These are phyloP conservation scores for Dusona sp. DNA, from an alignment of 2,888 invertebrate genomes.

Conservation along the genomic window DNA sequence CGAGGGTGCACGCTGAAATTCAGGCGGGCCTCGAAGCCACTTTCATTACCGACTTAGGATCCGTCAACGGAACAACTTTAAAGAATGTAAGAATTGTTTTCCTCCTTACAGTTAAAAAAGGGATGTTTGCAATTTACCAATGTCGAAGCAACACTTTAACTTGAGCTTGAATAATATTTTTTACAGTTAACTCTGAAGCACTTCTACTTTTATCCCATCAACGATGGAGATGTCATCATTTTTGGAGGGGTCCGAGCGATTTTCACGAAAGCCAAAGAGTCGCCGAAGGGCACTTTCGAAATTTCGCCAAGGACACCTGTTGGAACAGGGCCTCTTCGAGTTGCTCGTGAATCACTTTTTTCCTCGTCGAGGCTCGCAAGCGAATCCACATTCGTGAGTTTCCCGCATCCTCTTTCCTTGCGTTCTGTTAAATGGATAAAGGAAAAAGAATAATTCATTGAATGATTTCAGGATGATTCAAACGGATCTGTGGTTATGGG, in stretches of 20 bases:
- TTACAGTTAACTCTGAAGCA: constrained; percentile 78
- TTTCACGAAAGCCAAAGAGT: constrained; percentile 65
- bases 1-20: constrained; percentile 86
- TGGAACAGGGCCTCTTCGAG: neutral
- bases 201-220: constrained; percentile 78
- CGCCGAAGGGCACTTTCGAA: neutral
- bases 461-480: constrained; percentile 21
- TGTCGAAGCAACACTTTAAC: neutral
- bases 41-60: constrained; percentile 85
- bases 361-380: neutral
- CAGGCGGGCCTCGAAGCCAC: constrained; percentile 81
- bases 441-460: neutral
- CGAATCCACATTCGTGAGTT: constrained; percentile 38
- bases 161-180: neutral
- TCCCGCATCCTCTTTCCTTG: neutral
- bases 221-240: constrained; percentile 76
- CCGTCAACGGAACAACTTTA: constrained; percentile 85
- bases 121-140: neutral
- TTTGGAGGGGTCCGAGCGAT: constrained; percentile 78
- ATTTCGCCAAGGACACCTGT: constrained; percentile 70
- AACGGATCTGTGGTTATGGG: constrained; percentile 68
- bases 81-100: constrained; percentile 82
- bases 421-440: neutral
- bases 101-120: neutral
- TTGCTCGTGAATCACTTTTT: neutral